Evolutionary conservation across 2,888 invertebrate species (phyloP).

Genomic region (Agriopis aurantiaria): DNA sequence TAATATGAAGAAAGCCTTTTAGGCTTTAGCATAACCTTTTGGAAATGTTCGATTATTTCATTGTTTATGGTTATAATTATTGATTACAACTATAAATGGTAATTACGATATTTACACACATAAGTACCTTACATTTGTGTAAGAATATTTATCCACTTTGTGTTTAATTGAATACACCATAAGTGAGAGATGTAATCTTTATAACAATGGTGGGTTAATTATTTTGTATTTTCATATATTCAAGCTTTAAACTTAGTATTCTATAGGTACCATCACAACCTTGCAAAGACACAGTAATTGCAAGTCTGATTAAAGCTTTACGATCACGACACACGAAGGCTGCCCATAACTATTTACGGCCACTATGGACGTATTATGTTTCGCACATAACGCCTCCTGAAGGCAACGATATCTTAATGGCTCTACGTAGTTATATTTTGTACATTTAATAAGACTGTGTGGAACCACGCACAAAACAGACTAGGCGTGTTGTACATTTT

Average conservation of each 20-base stretch:
- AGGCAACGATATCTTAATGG: conserved; percentile 48
- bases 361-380: conserved; percentile 56
- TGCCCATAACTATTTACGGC: conserved; percentile 63
- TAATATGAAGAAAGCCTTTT: too few relatives aligned
- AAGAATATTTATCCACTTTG: too few relatives aligned
- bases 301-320: conserved; percentile 68
- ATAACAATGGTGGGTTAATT: neutral
- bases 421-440: conserved; percentile 7
- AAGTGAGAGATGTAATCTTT: neutral
- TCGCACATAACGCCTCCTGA: conserved; percentile 49
- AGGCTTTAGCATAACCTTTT: too few relatives aligned
- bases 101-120: too few relatives aligned
- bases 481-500: neutral
- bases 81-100: too few relatives aligned
- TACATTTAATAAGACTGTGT: neutral
- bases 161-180: too few relatives aligned
- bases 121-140: too few relatives aligned
- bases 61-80: too few relatives aligned
- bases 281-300: conserved; percentile 62
- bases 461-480: neutral
- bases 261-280: conserved; percentile 19
- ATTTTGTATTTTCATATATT: neutral
- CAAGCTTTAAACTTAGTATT: neutral
- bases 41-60: too few relatives aligned
- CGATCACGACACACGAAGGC: conserved; percentile 54